Evolutionary conservation across 2,113 vertebrate species (phyloP).

Genomic region (Catagonus wagneri): DNA sequence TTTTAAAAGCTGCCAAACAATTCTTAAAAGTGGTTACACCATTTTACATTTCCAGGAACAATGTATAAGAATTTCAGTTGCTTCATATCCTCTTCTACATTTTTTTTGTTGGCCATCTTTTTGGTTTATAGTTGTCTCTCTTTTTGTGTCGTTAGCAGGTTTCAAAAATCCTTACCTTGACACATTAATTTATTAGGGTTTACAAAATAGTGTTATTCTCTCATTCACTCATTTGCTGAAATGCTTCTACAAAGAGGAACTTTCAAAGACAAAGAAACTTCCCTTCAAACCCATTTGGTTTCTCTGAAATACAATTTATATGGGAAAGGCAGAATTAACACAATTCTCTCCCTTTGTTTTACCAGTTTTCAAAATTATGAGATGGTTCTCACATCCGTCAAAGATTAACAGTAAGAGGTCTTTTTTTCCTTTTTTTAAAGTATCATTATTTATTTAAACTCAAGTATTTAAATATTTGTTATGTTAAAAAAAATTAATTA

Average conservation of each 20-base stretch:
- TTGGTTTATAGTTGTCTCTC: background rate
- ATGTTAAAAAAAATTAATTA: too few relatives aligned
- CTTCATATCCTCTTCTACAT: background rate
- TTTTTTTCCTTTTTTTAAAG: background rate
- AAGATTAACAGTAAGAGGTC: background rate
- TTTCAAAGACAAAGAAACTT: background rate
- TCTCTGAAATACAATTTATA: background rate
- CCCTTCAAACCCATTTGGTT: background rate
- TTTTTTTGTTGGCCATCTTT: too few relatives aligned
- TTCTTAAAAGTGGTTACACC: background rate
- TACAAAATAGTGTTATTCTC: background rate
- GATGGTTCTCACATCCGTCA: background rate
- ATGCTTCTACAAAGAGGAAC: background rate
- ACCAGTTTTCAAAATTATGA: background rate
- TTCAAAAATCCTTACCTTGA: background rate
- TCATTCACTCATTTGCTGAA: background rate
- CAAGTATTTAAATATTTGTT: background rate
- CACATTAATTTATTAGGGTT: background rate
- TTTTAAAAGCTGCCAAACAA: background rate
- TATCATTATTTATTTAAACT: background rate
- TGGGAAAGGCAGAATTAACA: background rate
- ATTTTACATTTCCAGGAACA: background rate
- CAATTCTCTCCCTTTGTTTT: background rate
- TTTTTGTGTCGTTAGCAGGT: background rate
- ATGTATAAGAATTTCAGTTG: background rate